Evolutionary conservation across 2,888 invertebrate species (phyloP).

Genomic region (Agapostemon virescens): DNA sequence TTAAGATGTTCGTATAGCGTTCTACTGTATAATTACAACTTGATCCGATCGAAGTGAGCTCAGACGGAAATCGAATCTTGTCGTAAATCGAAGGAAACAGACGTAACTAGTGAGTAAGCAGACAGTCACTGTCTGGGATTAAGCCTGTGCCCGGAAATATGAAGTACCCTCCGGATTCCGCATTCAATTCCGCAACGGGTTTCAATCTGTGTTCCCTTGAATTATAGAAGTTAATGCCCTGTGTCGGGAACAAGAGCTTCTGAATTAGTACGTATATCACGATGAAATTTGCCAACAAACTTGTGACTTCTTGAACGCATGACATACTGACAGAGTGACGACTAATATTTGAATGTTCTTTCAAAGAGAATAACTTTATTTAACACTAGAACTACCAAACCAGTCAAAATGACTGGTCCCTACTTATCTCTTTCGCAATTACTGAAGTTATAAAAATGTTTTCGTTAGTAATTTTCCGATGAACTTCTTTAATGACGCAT

Average conservation of each 20-base stretch:
- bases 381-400: no score
- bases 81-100: neutral
- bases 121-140: conserved; percentile 31
- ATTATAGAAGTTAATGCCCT: conserved; percentile 43
- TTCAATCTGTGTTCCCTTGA: conserved; percentile 35
- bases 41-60: neutral
- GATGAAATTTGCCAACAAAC: neutral
- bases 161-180: conserved; percentile 32
- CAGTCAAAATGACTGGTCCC: no score
- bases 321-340: neutral
- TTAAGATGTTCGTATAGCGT: neutral
- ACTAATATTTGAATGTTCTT: neutral
- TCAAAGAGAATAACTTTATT: neutral
- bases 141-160: conserved; percentile 29
- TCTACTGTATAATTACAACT: neutral
- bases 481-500: no score
- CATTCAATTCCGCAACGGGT: conserved; percentile 34
- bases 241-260: conserved; percentile 9
- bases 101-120: neutral
- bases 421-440: no score
- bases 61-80: neutral
- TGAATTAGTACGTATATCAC: conserved; percentile 34
- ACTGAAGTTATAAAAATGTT: no score
- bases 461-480: no score
- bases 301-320: neutral